Evolutionary conservation across 2,113 vertebrate species (phyloP).

Genomic region (Phainopepla nitens): DNA sequence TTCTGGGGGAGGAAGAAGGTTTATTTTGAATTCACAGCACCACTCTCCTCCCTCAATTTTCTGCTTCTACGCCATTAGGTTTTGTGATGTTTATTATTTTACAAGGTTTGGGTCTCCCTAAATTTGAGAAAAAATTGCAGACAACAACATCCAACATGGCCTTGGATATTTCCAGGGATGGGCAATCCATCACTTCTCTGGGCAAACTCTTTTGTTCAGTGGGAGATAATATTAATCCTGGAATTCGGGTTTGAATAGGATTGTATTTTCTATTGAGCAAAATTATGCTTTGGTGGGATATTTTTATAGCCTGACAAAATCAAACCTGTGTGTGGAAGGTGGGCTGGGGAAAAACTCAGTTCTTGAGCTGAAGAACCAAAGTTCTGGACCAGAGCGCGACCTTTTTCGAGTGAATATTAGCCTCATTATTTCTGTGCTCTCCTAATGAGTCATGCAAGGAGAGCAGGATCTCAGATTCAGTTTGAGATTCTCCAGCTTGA

Average conservation of each 20-base stretch:
- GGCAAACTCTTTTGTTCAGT: background rate
- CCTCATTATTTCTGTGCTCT: background rate
- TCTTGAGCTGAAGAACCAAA: background rate
- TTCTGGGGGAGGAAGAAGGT: background rate
- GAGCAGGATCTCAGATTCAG: background rate
- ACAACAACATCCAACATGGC: fast-evolving
- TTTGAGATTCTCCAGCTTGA: background rate
- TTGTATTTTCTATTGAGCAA: background rate
- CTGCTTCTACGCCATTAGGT: background rate
- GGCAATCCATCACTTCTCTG: background rate
- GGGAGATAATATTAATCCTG: background rate
- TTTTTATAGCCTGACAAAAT: background rate
- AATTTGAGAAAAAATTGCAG: background rate
- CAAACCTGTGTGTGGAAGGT: background rate
- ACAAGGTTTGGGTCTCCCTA: background rate
- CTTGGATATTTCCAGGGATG: background rate
- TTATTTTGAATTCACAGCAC: background rate
- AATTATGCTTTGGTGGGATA: background rate
- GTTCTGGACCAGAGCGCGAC: fast-evolving
- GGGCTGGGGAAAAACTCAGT: background rate
- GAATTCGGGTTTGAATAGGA: background rate
- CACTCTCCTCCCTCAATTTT: background rate
- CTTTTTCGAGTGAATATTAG: background rate
- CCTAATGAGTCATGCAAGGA: background rate
- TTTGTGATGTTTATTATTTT: background rate